These are phyloP conservation scores for Chloroclystis v-ata DNA, from an alignment of 2,888 invertebrate species.

Conservation along the genomic window DNA sequence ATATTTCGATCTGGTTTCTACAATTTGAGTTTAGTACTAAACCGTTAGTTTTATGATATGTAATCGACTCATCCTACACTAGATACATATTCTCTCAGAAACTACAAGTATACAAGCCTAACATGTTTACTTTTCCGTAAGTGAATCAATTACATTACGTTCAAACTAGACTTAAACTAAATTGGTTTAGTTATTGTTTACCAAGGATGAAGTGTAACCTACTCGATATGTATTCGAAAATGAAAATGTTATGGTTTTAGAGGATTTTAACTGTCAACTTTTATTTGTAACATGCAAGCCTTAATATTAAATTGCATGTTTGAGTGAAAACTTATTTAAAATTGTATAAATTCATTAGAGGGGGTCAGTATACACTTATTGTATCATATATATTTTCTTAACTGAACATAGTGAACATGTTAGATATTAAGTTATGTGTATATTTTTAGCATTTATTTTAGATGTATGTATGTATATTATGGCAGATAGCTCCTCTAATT, in stretches of 20 bases:
- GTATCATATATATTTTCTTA: slow-evolving; percentile 38
- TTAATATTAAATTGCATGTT: neutral
- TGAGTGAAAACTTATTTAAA: neutral
- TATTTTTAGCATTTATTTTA: slow-evolving; percentile 56
- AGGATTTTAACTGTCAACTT: slow-evolving; percentile 3
- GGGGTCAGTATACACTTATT: slow-evolving; percentile 36
- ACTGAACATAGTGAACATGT: slow-evolving; percentile 29
- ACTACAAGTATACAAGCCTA: neutral
- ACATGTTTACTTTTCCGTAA: no score
- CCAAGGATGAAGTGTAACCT: slow-evolving; percentile 1
- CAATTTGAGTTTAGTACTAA: neutral
- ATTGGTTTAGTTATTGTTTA: slow-evolving; percentile 4
- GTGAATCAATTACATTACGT: neutral
- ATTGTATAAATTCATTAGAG: slow-evolving; percentile 11
- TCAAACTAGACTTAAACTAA: slow-evolving; percentile 1
- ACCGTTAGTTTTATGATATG: neutral
- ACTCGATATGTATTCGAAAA: slow-evolving; percentile 5
- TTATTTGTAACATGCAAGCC: slow-evolving; percentile 2
- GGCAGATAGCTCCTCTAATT: slow-evolving; percentile 32
- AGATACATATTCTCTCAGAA: neutral
- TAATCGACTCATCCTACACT: neutral
- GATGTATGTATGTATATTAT: slow-evolving; percentile 55
- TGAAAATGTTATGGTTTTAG: slow-evolving; percentile 2
- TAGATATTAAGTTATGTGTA: slow-evolving; percentile 46
- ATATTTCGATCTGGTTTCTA: no score